Evolutionary conservation across 2,797 vertebrate genomes (phyloP), one percentile per base, ranked within the genome.

Genomic region (Halcyon smyrnensis): DNA sequence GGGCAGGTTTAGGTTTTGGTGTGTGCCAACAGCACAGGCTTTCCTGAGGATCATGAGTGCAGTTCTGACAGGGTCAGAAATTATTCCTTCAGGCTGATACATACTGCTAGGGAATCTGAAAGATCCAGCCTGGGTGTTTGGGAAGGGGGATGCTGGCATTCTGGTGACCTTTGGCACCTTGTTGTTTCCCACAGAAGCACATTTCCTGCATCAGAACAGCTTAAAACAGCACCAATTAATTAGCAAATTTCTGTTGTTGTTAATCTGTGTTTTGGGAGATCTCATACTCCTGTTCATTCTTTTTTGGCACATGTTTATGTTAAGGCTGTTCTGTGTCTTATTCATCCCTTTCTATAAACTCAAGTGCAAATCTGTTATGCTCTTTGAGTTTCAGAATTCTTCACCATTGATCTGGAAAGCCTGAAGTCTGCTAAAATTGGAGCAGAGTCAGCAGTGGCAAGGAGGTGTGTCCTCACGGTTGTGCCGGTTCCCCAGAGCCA

Each of bases 341-440:
- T 86, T 53, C 48, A 57, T 8, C 39, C 69, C 6, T 50, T 91
- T 78, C 43, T 51, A 39, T 92, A 69, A 88, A 84, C 62, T 75
- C 4, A 8, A 53, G 48, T 81, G 12, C 76, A 45, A 90, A 80
- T 94, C 71, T 73, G 15, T 87, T 74, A 32, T 0, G 8, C 39
- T 43, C 43, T 39, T 59, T 23, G 75, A 67, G 73, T 78, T 89
- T 73, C 13, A 23, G 50, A 77, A 81, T 62, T 59, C 69, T 82
- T 96, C 59, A 17, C 63, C 68, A 16, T 62, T 34, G 46, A 37
- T 86, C 63, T 94, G 85, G 73, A 87, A 78, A 64, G 70, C 59
- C 93, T 87, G 63, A 85, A 56, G 50, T 91, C 36, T 97, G 53
- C 76, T 84, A 50, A 88, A 87, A 71, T 28, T 63, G 62, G 86